Evolutionary conservation across 2,113 vertebrate species (phyloP), one percentile per base, ranked within the genome.

Genomic region (Tachuris rubrigastra): DNA sequence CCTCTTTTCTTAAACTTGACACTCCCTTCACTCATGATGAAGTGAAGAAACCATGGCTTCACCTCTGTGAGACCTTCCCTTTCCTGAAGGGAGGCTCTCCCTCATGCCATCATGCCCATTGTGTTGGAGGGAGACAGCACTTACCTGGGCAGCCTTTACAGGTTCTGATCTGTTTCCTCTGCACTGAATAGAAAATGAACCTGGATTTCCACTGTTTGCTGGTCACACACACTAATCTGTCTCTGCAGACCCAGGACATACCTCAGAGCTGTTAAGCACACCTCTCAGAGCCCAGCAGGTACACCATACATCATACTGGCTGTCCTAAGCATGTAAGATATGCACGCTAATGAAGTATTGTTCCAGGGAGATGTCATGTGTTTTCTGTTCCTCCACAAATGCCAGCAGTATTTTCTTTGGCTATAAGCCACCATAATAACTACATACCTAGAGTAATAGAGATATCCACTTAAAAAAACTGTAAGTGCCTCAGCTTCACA

Each of bases 291-390:
- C 52, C 82, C 75, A 83, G 74, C 53, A 65, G 35, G 12, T 10
- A 63, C 68, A 39, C 65, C 12, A 4, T 3, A 3, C 4, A 44
- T 52, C 21, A 2, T 5, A 31, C 3, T 49, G 42, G 21, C 47
- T 63, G 25, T 41, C 56, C 47, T 69, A 50, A 50, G 35, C 33
- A 13, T 25, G 31, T 28, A 35, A 49, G 73, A 79, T 21, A 71
- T 0, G 2, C 59, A 77, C 63, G 33, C 21, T 28, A 27, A 80
- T 14, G 35, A 78, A 47, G 33, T 21, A 47, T 2, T 73, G 47
- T 49, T 80, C 52, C 28, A 17, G 18, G 27, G 10, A 81, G 56
- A 18, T 50, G 41, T 33, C 37, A 35, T 0, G 0, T 22, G 8
- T 35, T 82, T 82, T 68, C 65, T 76, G 14, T 9, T 69, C 53